Base-by-base conservation (phyloP, 23 tunicate species). In the Styela clava region DNA sequence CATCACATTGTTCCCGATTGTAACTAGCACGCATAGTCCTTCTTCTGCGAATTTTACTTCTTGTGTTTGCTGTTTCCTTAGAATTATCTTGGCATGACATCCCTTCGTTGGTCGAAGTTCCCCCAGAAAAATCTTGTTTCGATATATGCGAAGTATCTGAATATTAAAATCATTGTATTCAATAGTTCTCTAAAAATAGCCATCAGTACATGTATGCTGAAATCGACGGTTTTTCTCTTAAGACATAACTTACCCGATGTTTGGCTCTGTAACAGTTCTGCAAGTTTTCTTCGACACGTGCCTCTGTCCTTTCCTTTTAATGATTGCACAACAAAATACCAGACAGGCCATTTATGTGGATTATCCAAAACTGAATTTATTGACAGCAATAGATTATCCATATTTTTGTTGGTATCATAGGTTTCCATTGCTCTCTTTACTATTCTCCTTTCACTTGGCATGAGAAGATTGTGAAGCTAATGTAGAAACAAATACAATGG, bases 321-420 rank as follows among this genome's bases (percentile, higher is more conserved):
- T 19, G 64, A 74, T 18, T 31, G 72, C 1, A 84, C 31, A 33
- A 90, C 79, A 63, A 72, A 85, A n/a, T 81, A 61, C 88, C 88
- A 85, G 18, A 90, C 61, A n/a, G 51, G 29, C 62, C 95, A 33
- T 7, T 65, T 74, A 31, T 78, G 74, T 22, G 65, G 64, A 31
- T 61, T 62, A 64, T 86, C 62, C 0, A 90, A 56, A 23, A 90
- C 73, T 9, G 88, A 82, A 31, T 85, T 79, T 30, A 90, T 36
- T 51, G 73, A 74, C 65, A 74, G 68, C 19, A 90, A 27, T 2
- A 90, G 68, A 2, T 63, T 30, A 34, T 90, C 82, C 73, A 90
- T 28, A 2, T 81, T 81, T 65, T 88, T 79, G 25, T 74, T 18
- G 1, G n/a, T 3, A 30, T 37, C 68, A 73, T 85, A 84, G 24